phyloP scores from a whole-genome alignment of 2,113 vertebrate genomes.

The Notarius quadriscutis region DNA sequence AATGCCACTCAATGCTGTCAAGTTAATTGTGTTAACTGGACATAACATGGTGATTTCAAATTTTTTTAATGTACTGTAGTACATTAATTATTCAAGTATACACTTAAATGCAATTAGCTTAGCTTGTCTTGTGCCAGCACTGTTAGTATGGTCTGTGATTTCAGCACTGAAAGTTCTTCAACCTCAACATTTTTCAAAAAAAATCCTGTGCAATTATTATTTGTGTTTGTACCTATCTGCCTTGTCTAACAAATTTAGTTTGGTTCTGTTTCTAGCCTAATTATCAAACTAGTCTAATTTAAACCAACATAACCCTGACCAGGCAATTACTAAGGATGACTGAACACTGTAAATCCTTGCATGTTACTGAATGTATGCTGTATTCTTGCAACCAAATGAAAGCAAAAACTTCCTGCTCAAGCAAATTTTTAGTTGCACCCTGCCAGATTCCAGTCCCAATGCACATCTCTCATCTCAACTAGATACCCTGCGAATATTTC shows the following conservation, averaged over 20 bases:
- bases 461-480: neutral
- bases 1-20: constrained; percentile 11
- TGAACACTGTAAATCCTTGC: neutral
- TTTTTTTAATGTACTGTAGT: neutral
- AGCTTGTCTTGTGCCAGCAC: neutral
- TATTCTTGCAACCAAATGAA: neutral
- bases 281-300: neutral
- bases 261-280: neutral
- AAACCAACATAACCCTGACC: neutral
- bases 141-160: neutral
- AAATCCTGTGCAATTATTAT: neutral
- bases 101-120: neutral
- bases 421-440: neutral
- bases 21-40: constrained; percentile 28
- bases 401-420: neutral
- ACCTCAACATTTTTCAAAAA: neutral
- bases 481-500: neutral
- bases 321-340: neutral
- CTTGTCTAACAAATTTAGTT: neutral
- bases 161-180: neutral
- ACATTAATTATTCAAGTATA: neutral
- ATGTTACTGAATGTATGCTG: neutral
- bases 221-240: neutral
- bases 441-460: neutral
- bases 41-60: neutral